Conservation (phyloP, 2,888 invertebrate genomes). For the Patella depressa region DNA sequence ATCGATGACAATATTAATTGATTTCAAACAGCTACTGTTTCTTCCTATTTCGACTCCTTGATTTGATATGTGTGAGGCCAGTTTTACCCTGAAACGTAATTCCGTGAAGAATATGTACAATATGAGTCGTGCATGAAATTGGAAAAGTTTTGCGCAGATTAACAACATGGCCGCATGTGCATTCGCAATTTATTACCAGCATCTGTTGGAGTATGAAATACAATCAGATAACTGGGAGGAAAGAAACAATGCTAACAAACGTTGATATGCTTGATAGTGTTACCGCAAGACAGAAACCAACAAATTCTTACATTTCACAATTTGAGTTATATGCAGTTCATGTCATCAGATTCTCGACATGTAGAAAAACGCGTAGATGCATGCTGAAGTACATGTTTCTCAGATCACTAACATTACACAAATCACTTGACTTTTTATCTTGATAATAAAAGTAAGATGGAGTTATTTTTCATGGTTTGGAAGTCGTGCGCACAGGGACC, state of each 20-base stretch:
- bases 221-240: not conserved
- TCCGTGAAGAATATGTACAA: not conserved
- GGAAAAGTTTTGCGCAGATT: not conserved
- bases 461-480: too few relatives aligned
- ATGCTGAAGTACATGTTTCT: not conserved
- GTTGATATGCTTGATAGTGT: not conserved
- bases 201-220: not conserved
- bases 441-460: too few relatives aligned
- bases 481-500: too few relatives aligned
- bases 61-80: not conserved
- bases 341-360: not conserved
- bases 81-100: not conserved
- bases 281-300: not conserved
- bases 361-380: not conserved
- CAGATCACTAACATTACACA: not conserved
- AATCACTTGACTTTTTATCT: not conserved
- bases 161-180: not conserved
- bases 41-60: too few relatives aligned
- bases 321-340: not conserved
- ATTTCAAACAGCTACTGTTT: too few relatives aligned
- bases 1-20: too few relatives aligned
- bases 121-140: not conserved
- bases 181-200: not conserved
- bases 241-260: constrained; percentile 1
- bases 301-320: too few relatives aligned